Evolutionary conservation across 2,113 vertebrate genomes (phyloP), one percentile per base, ranked within the genome.

Genomic region (Zootoca vivipara): DNA sequence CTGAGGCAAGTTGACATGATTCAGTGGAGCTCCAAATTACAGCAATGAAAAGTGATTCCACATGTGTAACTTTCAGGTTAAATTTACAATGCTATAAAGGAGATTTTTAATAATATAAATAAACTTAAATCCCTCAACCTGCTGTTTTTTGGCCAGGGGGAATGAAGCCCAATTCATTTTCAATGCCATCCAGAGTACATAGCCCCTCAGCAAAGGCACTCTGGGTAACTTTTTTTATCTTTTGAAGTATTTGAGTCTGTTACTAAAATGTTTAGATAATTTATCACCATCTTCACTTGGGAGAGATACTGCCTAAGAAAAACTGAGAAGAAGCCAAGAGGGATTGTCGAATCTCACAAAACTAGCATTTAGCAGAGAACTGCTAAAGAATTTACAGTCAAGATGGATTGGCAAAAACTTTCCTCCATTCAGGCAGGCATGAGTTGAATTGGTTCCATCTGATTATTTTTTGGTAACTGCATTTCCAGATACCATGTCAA

Each of bases 211-310:
- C 1, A 83, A 75, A 40, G 46, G 22, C 89, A 77, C 1, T 67
- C 65, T 38, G 30, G 2, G 28, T 56, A 72, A 4, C 4, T 16
- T 26, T 84, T 87, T 56, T 90, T 91, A 52, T 10, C 15, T 85
- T 93, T 90, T 30, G 33, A 52, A 89, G 15, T 9, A 5, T 8
- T 82, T 86, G 13, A 69, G 1, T 73, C 84, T n/a, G 40, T 87
- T 78, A 83, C 87, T 24, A 91, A 78, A 91, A 85, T 35, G 5
- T 18, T 87, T 87, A 85, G 3, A 38, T 89, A 56, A 89, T 88
- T 90, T 90, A 86, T 75, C 12, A 46, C 82, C 78, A 46, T 16
- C 87, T 89, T 52, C 5, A 80, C 1, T 6, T 89, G 18, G 13
- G 28, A 87, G 74, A 62, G 5, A 90, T 93, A 87, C 12, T 82